Evolutionary conservation across 2,888 invertebrate genomes (phyloP).

Genomic region (Agonopterix alstromeriana): DNA sequence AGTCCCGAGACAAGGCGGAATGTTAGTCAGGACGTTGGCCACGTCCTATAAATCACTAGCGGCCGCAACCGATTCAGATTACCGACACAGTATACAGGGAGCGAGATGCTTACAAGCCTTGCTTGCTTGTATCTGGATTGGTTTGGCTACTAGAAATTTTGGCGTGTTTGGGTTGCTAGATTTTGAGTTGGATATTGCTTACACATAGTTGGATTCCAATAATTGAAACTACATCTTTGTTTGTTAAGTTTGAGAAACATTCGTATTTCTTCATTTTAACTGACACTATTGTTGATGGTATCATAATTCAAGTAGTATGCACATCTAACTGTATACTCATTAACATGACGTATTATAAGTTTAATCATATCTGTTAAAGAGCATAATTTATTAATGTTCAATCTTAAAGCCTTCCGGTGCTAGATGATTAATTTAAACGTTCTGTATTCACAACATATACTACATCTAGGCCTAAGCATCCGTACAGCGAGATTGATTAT

Average conservation of each 20-base stretch:
- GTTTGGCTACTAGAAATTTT: not conserved
- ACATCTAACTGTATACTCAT: too few species aligned
- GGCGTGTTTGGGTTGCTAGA: not conserved
- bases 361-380: too few species aligned
- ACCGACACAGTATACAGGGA: constrained; percentile 25
- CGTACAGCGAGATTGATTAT: constrained; percentile 64
- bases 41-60: constrained; percentile 65
- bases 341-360: too few species aligned
- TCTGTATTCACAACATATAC: constrained; percentile 15
- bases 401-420: not conserved
- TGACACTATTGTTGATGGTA: too few species aligned
- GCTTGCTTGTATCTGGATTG: constrained; percentile 10
- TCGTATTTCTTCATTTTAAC: too few species aligned
- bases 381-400: not conserved
- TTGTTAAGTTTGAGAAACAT: too few species aligned
- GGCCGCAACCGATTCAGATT: constrained; percentile 67
- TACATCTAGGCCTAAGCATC: constrained; percentile 38
- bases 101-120: constrained; percentile 19
- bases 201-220: too few species aligned
- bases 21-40: constrained; percentile 37
- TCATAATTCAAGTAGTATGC: too few species aligned
- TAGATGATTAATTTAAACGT: constrained; percentile 8
- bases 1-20: constrained; percentile 46
- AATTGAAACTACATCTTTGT: too few species aligned
- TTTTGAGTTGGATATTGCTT: not conserved